These are phyloP conservation scores for Napeogenes sylphis DNA, from an alignment of 2,888 invertebrate genomes.

Conservation along the genomic window DNA sequence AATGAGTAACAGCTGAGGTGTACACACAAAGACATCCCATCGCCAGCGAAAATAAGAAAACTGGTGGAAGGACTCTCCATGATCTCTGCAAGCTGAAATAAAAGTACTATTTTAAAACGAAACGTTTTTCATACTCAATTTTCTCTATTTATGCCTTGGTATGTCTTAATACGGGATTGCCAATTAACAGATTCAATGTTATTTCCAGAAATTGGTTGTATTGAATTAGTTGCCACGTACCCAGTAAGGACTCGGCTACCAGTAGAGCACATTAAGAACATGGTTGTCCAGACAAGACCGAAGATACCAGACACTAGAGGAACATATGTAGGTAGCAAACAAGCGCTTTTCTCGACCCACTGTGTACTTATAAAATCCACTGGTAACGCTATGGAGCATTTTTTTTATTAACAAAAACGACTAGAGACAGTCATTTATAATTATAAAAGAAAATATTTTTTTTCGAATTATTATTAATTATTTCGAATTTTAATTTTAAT, in stretches of 20 bases:
- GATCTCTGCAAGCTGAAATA: conserved; percentile 55
- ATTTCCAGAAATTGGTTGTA: background rate
- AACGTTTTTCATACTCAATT: too few relatives aligned
- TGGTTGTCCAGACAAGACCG: conserved; percentile 70
- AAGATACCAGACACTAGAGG: conserved; percentile 70
- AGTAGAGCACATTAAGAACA: conserved; percentile 74
- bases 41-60: conserved; percentile 60
- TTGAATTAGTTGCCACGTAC: conserved; percentile 39
- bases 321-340: conserved; percentile 65
- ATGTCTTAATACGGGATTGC: too few relatives aligned
- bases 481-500: too few relatives aligned
- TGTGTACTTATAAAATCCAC: conserved; percentile 65
- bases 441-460: too few relatives aligned
- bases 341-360: conserved; percentile 65
- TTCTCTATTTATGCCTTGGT: too few relatives aligned
- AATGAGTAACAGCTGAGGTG: conserved; percentile 55
- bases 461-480: too few relatives aligned
- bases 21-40: conserved; percentile 61
- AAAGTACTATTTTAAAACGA: background rate
- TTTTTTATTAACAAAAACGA: too few relatives aligned
- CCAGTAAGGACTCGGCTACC: conserved; percentile 68
- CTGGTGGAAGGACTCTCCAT: conserved; percentile 61
- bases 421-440: too few relatives aligned
- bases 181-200: too few relatives aligned
- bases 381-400: conserved; percentile 43